These are phyloP conservation scores for Deilephila porcellus DNA, from an alignment of 2,888 invertebrate species.

Conservation along the genomic window DNA sequence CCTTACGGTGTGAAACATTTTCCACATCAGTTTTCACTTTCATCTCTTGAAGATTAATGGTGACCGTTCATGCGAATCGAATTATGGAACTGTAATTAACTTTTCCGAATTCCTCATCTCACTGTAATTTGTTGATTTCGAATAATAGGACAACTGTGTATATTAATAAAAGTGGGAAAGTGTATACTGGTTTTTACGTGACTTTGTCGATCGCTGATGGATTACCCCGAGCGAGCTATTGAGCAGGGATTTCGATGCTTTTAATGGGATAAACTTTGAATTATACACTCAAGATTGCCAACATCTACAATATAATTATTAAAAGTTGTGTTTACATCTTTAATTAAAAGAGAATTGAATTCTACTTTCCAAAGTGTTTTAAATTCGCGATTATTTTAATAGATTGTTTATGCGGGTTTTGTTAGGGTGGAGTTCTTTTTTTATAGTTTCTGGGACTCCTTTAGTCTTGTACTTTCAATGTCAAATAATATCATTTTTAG, in stretches of 20 bases:
- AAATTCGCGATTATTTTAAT: no score
- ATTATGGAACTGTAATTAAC: constrained; percentile 17
- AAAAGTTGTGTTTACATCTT: no score
- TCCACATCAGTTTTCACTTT: constrained; percentile 35
- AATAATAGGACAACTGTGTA: not conserved
- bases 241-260: not conserved
- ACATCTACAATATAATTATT: not conserved
- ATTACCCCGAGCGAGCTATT: not conserved
- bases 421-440: no score
- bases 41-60: constrained; percentile 33
- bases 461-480: no score
- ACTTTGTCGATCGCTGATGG: not conserved
- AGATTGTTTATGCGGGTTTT: no score
- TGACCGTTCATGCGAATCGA: not conserved
- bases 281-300: not conserved
- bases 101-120: constrained; percentile 8
- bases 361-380: no score
- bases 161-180: constrained; percentile 1
- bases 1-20: constrained; percentile 3
- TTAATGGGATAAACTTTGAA: not conserved
- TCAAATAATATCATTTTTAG: no score
- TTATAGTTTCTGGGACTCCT: no score
- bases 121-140: constrained; percentile 2
- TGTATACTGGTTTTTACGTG: not conserved
- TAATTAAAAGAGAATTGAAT: no score